phyloP scores from a whole-genome alignment of 1,140 invertebrate genomes.

The Cylas formicarius region DNA sequence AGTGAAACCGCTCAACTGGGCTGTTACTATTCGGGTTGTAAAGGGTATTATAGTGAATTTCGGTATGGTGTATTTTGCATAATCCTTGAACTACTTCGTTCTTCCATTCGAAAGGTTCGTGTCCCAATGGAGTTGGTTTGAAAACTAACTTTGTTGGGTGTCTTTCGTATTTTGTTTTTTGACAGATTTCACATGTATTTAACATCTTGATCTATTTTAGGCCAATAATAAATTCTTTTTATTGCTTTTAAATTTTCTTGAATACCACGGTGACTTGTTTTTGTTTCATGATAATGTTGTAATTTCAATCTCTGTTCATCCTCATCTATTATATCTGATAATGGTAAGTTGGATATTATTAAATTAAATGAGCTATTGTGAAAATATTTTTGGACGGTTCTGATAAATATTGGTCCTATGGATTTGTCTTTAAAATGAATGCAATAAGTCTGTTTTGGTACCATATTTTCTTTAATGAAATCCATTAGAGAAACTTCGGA shows the following conservation, averaged over 20 bases:
- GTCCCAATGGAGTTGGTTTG: constrained; percentile 8
- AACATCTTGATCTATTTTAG: constrained; percentile 1
- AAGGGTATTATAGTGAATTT: constrained; percentile 11
- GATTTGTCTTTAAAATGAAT: constrained; percentile 10
- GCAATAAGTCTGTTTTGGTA: constrained; percentile 5
- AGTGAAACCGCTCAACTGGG: constrained; percentile 9
- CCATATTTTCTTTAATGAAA: constrained; percentile 2
- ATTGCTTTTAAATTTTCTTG: not conserved
- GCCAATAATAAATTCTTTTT: constrained; percentile 6
- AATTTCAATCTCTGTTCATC: constrained; percentile 2
- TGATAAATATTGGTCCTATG: constrained; percentile 4
- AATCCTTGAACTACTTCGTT: constrained; percentile 5
- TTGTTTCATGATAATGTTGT: not conserved
- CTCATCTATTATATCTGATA: not conserved
- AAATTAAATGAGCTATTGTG: constrained; percentile 1
- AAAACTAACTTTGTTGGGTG: constrained; percentile 5
- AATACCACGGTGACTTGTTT: constrained; percentile 6
- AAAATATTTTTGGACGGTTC: constrained; percentile 5
- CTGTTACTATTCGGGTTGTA: constrained; percentile 7
- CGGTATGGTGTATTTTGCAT: constrained; percentile 8
- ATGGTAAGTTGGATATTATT: constrained; percentile 2
- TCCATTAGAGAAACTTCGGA: not conserved
- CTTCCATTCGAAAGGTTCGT: constrained; percentile 10
- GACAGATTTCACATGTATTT: constrained; percentile 8
- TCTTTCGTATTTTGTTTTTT: constrained; percentile 7